Evolutionary conservation across 2,888 invertebrate genomes (phyloP).

Genomic region (Ichneumoninae sp.): DNA sequence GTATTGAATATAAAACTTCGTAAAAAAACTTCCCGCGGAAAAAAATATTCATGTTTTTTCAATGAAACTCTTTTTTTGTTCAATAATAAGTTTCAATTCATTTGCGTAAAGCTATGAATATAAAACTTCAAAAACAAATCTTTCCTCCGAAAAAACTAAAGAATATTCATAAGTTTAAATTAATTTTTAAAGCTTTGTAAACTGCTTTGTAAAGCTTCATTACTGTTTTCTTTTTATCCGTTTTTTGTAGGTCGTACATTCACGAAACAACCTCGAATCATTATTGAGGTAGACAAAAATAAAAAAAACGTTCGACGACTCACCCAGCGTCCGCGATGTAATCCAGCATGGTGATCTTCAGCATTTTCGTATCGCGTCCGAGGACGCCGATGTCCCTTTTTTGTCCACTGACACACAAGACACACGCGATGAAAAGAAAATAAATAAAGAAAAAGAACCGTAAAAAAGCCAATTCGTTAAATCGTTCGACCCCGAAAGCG

Average conservation of each 20-base stretch:
- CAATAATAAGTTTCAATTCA: no score
- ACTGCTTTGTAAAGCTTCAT: no score
- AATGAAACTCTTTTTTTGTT: no score
- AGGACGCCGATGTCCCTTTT: background rate
- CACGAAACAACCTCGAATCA: background rate
- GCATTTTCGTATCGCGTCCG: constrained; percentile 72
- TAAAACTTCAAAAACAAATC: background rate
- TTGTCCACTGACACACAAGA: background rate
- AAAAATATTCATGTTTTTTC: no score
- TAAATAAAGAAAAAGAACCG: background rate
- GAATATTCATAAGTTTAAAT: background rate
- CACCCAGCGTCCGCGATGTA: constrained; percentile 82
- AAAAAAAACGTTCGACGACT: constrained; percentile 68
- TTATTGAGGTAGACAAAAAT: background rate
- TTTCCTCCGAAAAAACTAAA: no score
- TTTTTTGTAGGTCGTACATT: no score
- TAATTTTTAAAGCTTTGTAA: background rate
- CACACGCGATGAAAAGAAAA: background rate
- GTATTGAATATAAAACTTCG: no score
- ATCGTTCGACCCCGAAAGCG: constrained; percentile 34
- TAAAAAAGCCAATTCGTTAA: background rate
- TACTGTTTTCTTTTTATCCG: no score
- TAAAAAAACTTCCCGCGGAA: no score
- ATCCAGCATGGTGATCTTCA: constrained; percentile 83
- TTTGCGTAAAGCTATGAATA: background rate